A percentile compares a stretch with the other conserved stretches of the same genome.
phyloP scores from a whole-genome alignment of 2,888 invertebrate genomes.

The Macroteleia sp. region DNA sequence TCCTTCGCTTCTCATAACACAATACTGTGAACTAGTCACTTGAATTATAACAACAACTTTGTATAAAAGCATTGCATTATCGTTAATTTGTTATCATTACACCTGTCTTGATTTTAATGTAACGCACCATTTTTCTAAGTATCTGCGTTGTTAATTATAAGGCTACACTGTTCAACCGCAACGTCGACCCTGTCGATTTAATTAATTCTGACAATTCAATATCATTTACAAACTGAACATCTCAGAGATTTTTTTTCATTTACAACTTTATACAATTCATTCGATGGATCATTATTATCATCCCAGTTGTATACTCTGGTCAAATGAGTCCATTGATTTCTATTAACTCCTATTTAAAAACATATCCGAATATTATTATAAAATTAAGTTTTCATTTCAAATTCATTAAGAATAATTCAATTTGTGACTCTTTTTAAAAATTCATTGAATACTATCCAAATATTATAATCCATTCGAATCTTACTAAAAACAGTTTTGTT shows the following conservation, averaged over 20 bases:
- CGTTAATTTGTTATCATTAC: conserved; percentile 25
- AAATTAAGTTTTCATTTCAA: no score
- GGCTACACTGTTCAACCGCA: conserved; percentile 45
- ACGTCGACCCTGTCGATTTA: neutral
- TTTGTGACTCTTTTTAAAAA: no score
- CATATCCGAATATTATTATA: no score
- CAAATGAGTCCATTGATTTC: no score
- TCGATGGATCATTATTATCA: no score
- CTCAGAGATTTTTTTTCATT: conserved; percentile 4
- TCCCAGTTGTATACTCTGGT: no score
- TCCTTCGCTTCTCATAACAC: conserved; percentile 12
- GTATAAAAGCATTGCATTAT: conserved; percentile 49
- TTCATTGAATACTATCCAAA: no score
- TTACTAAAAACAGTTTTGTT: no score
- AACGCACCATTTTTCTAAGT: conserved; percentile 39
- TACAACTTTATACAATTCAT: no score
- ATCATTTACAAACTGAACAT: conserved; percentile 1
- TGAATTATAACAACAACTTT: conserved; percentile 42
- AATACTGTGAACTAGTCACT: conserved; percentile 24
- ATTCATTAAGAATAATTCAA: no score
- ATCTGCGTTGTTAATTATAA: conserved; percentile 55
- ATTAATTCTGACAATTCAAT: conserved; percentile 6
- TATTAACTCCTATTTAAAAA: no score
- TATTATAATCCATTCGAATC: no score
- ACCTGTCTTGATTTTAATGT: conserved; percentile 7